phyloP scores from a whole-genome alignment of 2,888 invertebrate genomes.

The Limnephilus rhombicus region DNA sequence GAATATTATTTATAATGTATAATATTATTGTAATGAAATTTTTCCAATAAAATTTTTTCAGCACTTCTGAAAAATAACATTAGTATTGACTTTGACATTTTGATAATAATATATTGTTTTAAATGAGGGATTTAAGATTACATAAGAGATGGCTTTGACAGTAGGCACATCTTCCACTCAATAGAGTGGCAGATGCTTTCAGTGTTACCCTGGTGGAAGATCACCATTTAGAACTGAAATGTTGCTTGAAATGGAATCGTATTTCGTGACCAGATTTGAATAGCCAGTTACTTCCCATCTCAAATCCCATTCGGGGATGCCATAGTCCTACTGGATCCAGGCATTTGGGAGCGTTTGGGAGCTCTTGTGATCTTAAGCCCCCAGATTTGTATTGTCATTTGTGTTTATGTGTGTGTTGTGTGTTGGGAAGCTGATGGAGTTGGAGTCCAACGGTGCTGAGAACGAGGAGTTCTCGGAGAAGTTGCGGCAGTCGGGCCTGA shows the following conservation, averaged over 20 bases:
- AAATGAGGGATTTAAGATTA: background rate
- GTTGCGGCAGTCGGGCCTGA: constrained; percentile 83
- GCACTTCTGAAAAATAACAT: background rate
- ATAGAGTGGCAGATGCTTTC: too few relatives aligned
- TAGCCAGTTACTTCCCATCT: too few relatives aligned
- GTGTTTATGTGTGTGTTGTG: constrained; percentile 2
- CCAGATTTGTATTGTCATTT: background rate
- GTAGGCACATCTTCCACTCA: too few relatives aligned
- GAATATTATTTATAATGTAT: background rate
- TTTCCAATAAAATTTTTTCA: background rate
- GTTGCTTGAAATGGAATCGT: too few relatives aligned
- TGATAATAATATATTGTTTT: background rate
- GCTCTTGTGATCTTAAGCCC: background rate
- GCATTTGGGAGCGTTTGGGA: too few relatives aligned
- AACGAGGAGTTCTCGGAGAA: constrained; percentile 88
- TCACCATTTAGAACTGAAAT: too few relatives aligned
- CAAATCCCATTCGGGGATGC: too few relatives aligned
- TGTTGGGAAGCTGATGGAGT: constrained; percentile 84
- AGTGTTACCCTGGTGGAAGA: too few relatives aligned
- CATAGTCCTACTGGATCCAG: too few relatives aligned
- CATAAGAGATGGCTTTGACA: background rate
- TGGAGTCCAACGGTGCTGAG: constrained; percentile 89
- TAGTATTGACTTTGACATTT: background rate
- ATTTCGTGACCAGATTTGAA: too few relatives aligned
- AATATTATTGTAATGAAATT: background rate